Evolutionary conservation across 1,140 invertebrate genomes (phyloP).

Genomic region (Arion vulgaris): DNA sequence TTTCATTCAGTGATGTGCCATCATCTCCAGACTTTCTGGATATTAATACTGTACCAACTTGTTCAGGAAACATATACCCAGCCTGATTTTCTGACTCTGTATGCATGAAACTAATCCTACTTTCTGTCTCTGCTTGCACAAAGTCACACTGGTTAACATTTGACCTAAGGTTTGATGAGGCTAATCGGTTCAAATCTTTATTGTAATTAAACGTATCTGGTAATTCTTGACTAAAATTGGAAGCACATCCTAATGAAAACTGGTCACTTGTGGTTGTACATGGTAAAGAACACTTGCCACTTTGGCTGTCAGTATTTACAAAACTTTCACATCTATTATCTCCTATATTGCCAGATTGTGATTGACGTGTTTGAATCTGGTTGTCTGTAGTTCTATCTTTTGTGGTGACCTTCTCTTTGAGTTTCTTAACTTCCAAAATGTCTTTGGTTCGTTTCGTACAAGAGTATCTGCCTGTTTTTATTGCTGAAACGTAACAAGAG

Average conservation of each 20-base stretch:
- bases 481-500: background rate
- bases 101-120: too few relatives aligned
- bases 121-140: too few relatives aligned
- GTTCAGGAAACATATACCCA: too few relatives aligned
- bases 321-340: background rate
- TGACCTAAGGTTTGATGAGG: too few relatives aligned
- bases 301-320: background rate
- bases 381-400: background rate
- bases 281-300: background rate
- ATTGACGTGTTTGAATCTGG: background rate
- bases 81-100: too few relatives aligned
- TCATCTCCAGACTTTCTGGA: too few relatives aligned
- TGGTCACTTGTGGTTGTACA: background rate
- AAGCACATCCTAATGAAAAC: background rate
- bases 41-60: too few relatives aligned
- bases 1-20: too few relatives aligned
- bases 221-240: background rate
- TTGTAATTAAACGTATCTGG: background rate
- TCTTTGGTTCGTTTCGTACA: constrained; percentile 18
- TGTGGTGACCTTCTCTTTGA: background rate
- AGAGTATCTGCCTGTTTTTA: constrained; percentile 27
- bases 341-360: background rate
- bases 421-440: constrained; percentile 21
- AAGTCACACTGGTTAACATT: too few relatives aligned
- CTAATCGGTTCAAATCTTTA: background rate